Conservation (phyloP, 2,888 invertebrate genomes). For the Ceramica pisi region DNA sequence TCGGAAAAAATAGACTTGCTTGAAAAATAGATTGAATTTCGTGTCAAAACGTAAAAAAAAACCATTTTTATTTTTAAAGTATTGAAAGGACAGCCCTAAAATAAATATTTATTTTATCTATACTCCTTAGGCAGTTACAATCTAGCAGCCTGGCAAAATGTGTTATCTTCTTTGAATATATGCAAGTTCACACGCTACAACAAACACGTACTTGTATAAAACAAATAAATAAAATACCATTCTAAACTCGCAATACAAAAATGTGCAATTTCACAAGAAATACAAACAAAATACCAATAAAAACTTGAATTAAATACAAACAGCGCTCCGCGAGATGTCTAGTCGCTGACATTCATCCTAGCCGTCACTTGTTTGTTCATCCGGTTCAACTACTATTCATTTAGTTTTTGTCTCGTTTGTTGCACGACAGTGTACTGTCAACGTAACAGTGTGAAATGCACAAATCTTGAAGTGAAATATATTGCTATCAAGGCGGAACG, state of each 20-base stretch:
- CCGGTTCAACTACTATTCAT: constrained; percentile 63
- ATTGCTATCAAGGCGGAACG: constrained; percentile 58
- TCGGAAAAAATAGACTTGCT: no score
- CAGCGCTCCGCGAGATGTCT: constrained; percentile 41
- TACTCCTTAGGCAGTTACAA: background rate
- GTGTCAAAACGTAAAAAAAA: no score
- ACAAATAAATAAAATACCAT: background rate
- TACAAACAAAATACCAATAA: constrained; percentile 20
- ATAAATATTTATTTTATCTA: no score
- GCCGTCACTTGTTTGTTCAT: constrained; percentile 51
- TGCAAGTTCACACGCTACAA: background rate
- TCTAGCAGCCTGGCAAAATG: background rate
- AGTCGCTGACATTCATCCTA: constrained; percentile 53
- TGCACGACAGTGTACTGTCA: constrained; percentile 57
- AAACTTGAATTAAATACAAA: constrained; percentile 57
- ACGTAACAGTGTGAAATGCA: constrained; percentile 59
- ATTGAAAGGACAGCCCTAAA: no score
- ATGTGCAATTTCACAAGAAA: constrained; percentile 3
- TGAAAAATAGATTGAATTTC: no score
- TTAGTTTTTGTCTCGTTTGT: constrained; percentile 60
- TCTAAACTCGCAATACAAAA: constrained; percentile 7
- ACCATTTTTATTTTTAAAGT: no score
- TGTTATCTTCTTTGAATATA: background rate
- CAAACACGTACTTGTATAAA: background rate
- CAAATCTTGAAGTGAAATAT: constrained; percentile 64